A percentile compares a stretch with the other conserved stretches of the same genome.
Evolutionary conservation across 2,888 invertebrate genomes (phyloP).

Genomic region (Ecdyonurus torrentis): DNA sequence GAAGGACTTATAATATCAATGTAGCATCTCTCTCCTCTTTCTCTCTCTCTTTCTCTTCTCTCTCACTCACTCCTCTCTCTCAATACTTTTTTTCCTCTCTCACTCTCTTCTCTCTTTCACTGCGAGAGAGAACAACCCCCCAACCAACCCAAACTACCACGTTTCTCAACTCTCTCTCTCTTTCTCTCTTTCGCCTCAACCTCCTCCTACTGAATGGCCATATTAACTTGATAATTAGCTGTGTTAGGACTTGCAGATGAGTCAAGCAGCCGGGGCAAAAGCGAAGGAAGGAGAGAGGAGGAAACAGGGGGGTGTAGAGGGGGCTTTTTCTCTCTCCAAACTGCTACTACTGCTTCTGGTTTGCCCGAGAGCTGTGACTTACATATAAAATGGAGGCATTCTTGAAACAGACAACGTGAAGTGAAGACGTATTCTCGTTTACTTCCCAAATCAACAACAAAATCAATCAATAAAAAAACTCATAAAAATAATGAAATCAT

Average conservation of each 20-base stretch:
- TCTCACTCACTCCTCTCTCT: constrained; percentile 26
- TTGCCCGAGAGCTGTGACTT: constrained; percentile 18
- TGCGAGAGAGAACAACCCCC: neutral
- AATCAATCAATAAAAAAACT: no score
- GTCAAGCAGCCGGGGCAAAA: constrained; percentile 20
- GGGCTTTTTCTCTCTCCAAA: constrained; percentile 13
- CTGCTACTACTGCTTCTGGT: constrained; percentile 14
- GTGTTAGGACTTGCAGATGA: constrained; percentile 83
- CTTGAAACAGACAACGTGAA: constrained; percentile 17
- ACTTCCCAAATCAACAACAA: neutral
- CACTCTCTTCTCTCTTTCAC: neutral
- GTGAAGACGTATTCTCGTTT: constrained; percentile 7
- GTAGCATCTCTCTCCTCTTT: constrained; percentile 21
- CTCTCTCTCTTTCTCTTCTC: constrained; percentile 28
- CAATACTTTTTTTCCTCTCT: neutral
- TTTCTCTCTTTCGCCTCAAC: constrained; percentile 29
- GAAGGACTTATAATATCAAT: constrained; percentile 55
- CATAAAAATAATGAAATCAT: no score
- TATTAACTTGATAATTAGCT: constrained; percentile 84
- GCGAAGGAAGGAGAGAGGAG: neutral
- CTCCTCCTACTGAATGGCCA: constrained; percentile 54
- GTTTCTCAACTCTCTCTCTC: constrained; percentile 15
- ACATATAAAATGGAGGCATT: constrained; percentile 23
- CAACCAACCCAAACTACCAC: neutral
- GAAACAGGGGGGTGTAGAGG: constrained; percentile 4